Evolutionary conservation across 2,888 invertebrate species (phyloP), one percentile per base, ranked within the genome.

Genomic region (Athalia circularis): DNA sequence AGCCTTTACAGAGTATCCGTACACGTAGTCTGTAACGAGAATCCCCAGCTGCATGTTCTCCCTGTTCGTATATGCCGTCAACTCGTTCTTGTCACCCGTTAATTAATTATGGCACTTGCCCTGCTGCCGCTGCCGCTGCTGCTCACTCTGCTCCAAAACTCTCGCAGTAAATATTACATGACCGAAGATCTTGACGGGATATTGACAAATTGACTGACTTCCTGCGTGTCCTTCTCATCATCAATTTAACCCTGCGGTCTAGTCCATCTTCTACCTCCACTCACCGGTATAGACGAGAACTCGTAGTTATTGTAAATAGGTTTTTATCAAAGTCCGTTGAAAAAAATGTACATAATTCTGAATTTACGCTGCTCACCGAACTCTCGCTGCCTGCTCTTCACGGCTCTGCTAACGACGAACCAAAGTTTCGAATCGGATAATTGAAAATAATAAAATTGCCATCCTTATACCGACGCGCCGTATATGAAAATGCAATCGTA

Each of bases 21-120:
- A 6, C 6, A 70, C n/a, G 54, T 13, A 11, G 70, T 70, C 6
- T n/a, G 43, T 70, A 70, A 70, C 70, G 43, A 57, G 57, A 57
- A 70, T 57, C n/a, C n/a, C n/a, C 11, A n/a, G 29, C 29, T 29
- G 29, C 29, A 29, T 29, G 29, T 15, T 45, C 70, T 70, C 57
- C 11, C 45, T 13, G 8, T 13, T 9, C 29, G 29, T 29, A 29
- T 29, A 29, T 29, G 29, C 72, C 47, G 72, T 72, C 59, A 45
- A 47, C 72, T 72, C 72, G 72, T 72, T 72, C 72, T 72, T 72
- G 72, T 72, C 72, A 15, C 57, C 47, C 52, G 59, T 70, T 59
- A 59, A 72, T 72, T 59, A 72, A 72, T 72, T 72, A 72, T 72
- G 72, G 57, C 47, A 45, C n/a, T 43, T 29, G 54, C 7, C 3